These are phyloP conservation scores for Diadegma fenestrale DNA, from an alignment of 2,888 invertebrate genomes.

Conservation along the genomic window DNA sequence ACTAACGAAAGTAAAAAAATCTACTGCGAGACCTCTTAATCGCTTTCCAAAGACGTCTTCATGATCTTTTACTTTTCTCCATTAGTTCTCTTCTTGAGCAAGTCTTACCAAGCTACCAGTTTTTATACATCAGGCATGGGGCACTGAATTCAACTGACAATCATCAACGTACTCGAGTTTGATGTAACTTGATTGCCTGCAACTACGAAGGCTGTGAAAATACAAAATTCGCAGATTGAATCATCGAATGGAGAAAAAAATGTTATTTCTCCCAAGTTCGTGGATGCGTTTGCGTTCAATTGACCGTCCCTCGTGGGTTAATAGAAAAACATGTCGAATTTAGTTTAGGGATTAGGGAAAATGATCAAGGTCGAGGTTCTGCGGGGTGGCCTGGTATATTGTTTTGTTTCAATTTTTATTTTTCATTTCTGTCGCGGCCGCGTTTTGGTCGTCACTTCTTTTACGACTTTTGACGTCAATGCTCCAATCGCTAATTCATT, in stretches of 20 bases:
- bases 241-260: no score
- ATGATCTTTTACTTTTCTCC: constrained; percentile 47
- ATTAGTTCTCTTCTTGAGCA: constrained; percentile 54
- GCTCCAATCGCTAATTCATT: constrained; percentile 35
- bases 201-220: no score
- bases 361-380: no score
- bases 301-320: no score
- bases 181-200: no score
- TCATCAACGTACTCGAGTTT: neutral
- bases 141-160: neutral
- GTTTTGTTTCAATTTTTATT: neutral
- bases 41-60: constrained; percentile 61
- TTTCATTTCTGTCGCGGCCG: neutral
- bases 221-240: no score
- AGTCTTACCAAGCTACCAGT: constrained; percentile 1
- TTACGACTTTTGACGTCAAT: neutral
- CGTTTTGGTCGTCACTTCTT: neutral
- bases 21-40: constrained; percentile 60
- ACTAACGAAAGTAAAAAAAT: constrained; percentile 68
- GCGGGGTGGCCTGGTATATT: no score
- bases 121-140: neutral
- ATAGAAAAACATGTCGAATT: no score
- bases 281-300: no score
- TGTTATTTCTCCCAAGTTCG: no score
- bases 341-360: no score